Evolutionary conservation across 2,797 vertebrate species (phyloP), one percentile per base, ranked within the genome.

Genomic region (Rhyacichthys aspro): DNA sequence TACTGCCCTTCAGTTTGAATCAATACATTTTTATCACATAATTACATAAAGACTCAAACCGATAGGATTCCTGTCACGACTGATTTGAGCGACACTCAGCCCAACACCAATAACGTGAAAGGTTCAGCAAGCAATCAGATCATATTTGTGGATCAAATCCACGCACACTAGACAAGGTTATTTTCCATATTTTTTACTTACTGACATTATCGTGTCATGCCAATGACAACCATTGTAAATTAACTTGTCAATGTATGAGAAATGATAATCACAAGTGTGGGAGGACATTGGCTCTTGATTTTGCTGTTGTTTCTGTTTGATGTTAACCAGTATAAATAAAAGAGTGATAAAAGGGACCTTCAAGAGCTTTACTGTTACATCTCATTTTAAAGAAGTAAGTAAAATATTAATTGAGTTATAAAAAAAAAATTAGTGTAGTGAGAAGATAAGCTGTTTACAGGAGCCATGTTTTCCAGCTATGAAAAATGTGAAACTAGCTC

Each of bases 241-340:
- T 53, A 79, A 82, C 85, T 86, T 74, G 77, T 87, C 42, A 34
- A 76, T 83, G 83, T 85, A 76, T 81, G 82, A 78, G 77, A 71
- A 82, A 74, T 11, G 68, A 76, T 81, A 75, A 84, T 84, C 78
- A 81, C 63, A 53, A 52, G 62, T 63, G 74, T 28, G 78, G 82
- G 67, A 83, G 78, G 82, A 81, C 43, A 70, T 84, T 80, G 70
- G 84, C 86, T 88, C 85, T 89, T 90, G 88, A 88, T 88, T 90
- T 90, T 88, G 89, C 84, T 89, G 89, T 91, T 89, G 87, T 90
- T 91, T 90, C 87, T 91, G 90, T 91, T 91, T 84, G 89, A 89
- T 91, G 89, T 91, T 90, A 88, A 91, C 83, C 79, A 91, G 84
- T 90, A 90, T 86, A 84, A 91, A 91, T 91, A 91, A 91, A 90